Percentiles rank a stretch among this genome's conserved stretches.
phyloP scores from a whole-genome alignment of 64 coral and sea anemone species.

The Trachythela sp. region DNA sequence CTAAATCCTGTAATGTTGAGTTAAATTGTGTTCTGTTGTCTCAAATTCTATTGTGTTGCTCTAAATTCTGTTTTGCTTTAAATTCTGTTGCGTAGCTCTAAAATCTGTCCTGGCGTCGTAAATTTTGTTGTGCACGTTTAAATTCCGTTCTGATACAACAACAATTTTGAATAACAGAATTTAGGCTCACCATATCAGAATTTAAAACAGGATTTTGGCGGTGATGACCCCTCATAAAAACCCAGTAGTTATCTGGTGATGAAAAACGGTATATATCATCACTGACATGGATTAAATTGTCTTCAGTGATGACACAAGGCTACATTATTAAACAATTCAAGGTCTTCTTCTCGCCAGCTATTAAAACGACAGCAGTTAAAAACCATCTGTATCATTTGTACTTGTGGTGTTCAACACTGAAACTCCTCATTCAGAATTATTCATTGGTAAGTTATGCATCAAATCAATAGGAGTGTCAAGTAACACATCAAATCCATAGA shows the following conservation, averaged over 20 bases:
- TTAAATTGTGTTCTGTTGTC: too few species aligned
- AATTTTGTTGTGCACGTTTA: too few species aligned
- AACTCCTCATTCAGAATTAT: conserved; percentile 49
- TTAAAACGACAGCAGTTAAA: conserved; percentile 32
- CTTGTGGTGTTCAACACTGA: conserved; percentile 45
- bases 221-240: too few species aligned
- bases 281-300: conserved; percentile 49
- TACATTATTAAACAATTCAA: conserved; percentile 44
- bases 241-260: conserved; percentile 56
- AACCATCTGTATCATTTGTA: conserved; percentile 54
- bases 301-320: conserved; percentile 48
- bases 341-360: conserved; percentile 27
- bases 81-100: too few species aligned
- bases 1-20: too few species aligned
- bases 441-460: conserved; percentile 55
- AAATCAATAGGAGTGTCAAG: conserved; percentile 53
- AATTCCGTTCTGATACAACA: too few species aligned
- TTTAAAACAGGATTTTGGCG: too few species aligned
- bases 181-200: too few species aligned
- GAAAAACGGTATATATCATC: conserved; percentile 50
- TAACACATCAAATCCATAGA: conserved; percentile 54
- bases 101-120: too few species aligned
- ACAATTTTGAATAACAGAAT: too few species aligned
- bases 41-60: too few species aligned
- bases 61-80: too few species aligned